Evolutionary conservation across 2,113 vertebrate genomes (phyloP), one percentile per base, ranked within the genome.

Genomic region (Alligator sinensis): DNA sequence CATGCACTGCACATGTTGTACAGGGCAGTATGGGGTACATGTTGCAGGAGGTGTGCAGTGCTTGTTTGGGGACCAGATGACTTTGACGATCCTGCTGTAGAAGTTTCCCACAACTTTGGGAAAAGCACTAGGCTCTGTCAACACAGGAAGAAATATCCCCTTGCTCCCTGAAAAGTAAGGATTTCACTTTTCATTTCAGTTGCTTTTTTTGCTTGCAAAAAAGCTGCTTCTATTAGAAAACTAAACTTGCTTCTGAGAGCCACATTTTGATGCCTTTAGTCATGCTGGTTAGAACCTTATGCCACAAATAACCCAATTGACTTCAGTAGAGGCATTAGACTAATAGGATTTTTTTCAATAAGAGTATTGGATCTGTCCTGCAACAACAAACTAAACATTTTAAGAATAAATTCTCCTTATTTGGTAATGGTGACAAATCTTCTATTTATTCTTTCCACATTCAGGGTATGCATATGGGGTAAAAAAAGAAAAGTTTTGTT

Each of bases 341-440:
- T 38, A 38, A 38, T 8, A 38, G 38, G 38, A 38, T 38, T 38
- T 38, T 38, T 38, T 38, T n/a, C 68, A 88, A 74, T 63, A 70
- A 54, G 85, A 87, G 58, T 74, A 34, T 38, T 72, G 61, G 25
- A 18, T 61, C 77, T 60, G 11, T 76, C 61, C 25, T 85, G 60
- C 85, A 94, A 88, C 83, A 63, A 84, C 30, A 80, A 68, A 85
- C 22, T 47, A 92, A 77, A 77, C 82, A 82, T 70, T 91, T 88
- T 54, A 2, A 28, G 92, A 80, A 80, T 27, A 19, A 18, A 2
- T 80, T 82, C 82, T 88, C 9, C 2, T 91, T 68, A n/a, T 55
- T 95, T 0, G 0, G 14, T 78, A 77, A 59, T 34, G 16, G 18
- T 87, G 25, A 55, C 18, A 34, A 64, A 60, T 80, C 59, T 87